phyloP scores from a whole-genome alignment of 2,888 invertebrate genomes.

The Orthosia gothica region DNA sequence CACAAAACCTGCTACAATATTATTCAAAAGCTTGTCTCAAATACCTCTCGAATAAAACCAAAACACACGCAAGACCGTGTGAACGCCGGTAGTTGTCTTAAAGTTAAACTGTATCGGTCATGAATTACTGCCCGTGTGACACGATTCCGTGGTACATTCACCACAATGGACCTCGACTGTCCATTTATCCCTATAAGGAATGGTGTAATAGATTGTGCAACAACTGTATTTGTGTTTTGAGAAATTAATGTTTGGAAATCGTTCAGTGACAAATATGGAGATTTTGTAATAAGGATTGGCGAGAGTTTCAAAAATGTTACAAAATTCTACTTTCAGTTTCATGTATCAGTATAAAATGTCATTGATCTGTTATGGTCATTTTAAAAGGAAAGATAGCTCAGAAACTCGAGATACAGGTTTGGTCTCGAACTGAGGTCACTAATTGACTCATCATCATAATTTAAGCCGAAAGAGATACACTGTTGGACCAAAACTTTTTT shows the following conservation, averaged over 20 bases:
- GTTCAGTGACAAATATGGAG: not conserved
- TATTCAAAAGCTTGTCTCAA: constrained; percentile 13
- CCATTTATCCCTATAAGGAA: constrained; percentile 50
- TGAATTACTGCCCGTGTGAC: constrained; percentile 44
- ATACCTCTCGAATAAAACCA: constrained; percentile 14
- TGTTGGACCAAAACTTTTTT: too few species aligned
- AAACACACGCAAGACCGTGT: constrained; percentile 58
- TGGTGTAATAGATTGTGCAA: constrained; percentile 50
- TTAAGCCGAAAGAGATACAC: too few species aligned
- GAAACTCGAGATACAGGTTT: too few species aligned
- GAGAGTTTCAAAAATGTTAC: not conserved
- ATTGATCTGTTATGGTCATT: not conserved
- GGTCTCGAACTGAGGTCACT: too few species aligned
- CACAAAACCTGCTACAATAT: not conserved
- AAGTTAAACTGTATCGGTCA: constrained; percentile 42
- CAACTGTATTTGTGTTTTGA: constrained; percentile 28
- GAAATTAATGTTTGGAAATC: constrained; percentile 13
- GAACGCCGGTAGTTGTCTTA: constrained; percentile 51
- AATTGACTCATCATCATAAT: too few species aligned
- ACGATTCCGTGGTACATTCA: constrained; percentile 54
- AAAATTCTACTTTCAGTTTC: not conserved
- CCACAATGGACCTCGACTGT: constrained; percentile 49
- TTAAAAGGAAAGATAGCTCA: not conserved
- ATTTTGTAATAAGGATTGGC: not conserved
- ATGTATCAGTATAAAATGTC: not conserved